phyloP scores from a whole-genome alignment of 2,888 invertebrate species.

The Tenthredo mesomela region DNA sequence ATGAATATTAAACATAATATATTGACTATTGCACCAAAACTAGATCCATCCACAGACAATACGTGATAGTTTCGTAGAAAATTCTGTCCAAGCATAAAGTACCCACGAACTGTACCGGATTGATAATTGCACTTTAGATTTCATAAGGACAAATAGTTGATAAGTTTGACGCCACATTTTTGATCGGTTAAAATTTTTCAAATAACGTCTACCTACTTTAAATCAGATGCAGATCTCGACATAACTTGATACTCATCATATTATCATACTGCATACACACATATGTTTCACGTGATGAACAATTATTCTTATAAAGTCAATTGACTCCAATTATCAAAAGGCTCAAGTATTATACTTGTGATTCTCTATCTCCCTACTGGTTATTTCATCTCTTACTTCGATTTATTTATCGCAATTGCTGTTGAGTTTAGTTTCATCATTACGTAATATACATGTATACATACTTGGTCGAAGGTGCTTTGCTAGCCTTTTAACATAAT shows the following conservation, averaged over 20 bases:
- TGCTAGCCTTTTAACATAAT: neutral
- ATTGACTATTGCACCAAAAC: neutral
- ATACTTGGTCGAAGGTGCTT: neutral
- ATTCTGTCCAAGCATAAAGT: neutral
- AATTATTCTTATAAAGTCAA: slow-evolving; percentile 21
- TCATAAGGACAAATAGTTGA: neutral
- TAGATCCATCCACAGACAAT: too few species aligned
- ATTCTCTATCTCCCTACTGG: neutral
- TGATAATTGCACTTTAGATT: neutral
- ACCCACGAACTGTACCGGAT: neutral
- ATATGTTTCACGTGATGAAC: slow-evolving; percentile 5
- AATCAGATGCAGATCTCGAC: slow-evolving; percentile 20
- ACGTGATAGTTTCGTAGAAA: too few species aligned
- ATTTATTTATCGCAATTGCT: neutral
- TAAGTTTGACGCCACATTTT: neutral
- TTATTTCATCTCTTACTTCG: neutral
- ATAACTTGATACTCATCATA: neutral
- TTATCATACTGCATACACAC: slow-evolving; percentile 2
- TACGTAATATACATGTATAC: neutral
- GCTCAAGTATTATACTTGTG: neutral
- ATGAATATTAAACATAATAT: neutral
- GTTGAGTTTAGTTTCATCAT: neutral
- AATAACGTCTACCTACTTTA: neutral
- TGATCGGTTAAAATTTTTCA: neutral
- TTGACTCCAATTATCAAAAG: slow-evolving; percentile 21